A percentile compares a stretch with the other conserved stretches of the same genome.
Evolutionary conservation across 2,888 invertebrate species (phyloP).

Genomic region (Fragum sueziense): DNA sequence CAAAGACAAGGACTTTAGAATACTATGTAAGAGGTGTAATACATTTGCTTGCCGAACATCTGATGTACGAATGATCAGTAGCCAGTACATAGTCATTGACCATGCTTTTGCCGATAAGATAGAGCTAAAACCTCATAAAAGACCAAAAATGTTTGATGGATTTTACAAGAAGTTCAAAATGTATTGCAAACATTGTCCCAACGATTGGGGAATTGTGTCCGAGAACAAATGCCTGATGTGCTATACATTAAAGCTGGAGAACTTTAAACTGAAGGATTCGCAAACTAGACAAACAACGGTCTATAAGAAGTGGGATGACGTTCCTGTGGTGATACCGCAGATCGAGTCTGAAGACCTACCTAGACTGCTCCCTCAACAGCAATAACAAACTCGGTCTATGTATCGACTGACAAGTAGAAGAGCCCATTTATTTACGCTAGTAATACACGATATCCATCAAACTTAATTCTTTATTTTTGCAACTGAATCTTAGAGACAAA

Average conservation of each 20-base stretch:
- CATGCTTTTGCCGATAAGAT: constrained; percentile 35
- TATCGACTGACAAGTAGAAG: too few species aligned
- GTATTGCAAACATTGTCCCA: constrained; percentile 50
- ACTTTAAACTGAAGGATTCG: constrained; percentile 35
- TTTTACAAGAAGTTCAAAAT: constrained; percentile 45
- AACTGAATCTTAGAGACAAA: too few species aligned
- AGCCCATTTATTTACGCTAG: too few species aligned
- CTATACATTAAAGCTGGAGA: constrained; percentile 35
- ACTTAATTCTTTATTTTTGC: too few species aligned
- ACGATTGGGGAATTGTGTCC: constrained; percentile 53
- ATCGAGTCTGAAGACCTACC: constrained; percentile 39
- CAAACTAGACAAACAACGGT: neutral
- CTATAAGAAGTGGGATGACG: constrained; percentile 48
- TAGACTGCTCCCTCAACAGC: constrained; percentile 32
- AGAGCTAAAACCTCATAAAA: constrained; percentile 35
- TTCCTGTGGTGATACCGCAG: constrained; percentile 34
- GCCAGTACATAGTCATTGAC: constrained; percentile 47
- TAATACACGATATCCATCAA: too few species aligned
- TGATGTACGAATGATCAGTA: constrained; percentile 32
- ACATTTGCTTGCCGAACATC: constrained; percentile 24
- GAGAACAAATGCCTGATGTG: constrained; percentile 30
- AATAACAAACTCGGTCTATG: too few species aligned
- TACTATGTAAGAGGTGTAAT: constrained; percentile 43
- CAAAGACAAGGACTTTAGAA: constrained; percentile 34
- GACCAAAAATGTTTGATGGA: constrained; percentile 50